Evolutionary conservation across 2,113 vertebrate species (phyloP).

Genomic region (Mionectes macconnelli): DNA sequence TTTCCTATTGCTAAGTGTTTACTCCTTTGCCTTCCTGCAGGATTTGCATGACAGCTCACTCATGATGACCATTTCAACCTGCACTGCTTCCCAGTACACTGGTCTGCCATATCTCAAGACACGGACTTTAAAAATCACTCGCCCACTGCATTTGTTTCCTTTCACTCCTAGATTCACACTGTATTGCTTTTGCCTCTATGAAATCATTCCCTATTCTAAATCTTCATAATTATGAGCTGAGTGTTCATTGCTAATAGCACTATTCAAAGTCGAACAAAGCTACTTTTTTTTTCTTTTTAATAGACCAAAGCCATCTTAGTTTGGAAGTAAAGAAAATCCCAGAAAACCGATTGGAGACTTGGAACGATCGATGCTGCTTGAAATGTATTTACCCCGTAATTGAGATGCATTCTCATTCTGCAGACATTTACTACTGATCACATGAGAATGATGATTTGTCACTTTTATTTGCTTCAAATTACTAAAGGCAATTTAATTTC

Average conservation of each 20-base stretch:
- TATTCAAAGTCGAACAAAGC: conserved; percentile 60
- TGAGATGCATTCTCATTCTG: conserved; percentile 45
- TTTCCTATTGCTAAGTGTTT: background rate
- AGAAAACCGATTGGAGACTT: background rate
- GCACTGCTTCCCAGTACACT: background rate
- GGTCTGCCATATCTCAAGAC: background rate
- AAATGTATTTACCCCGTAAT: conserved; percentile 37
- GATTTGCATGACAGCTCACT: conserved; percentile 41
- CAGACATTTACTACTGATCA: conserved; percentile 30
- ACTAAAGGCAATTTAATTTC: conserved; percentile 62
- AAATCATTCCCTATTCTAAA: conserved; percentile 61
- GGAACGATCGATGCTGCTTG: conserved; percentile 11
- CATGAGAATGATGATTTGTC: conserved; percentile 46
- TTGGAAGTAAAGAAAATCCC: conserved; percentile 43
- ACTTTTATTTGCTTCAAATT: conserved; percentile 58
- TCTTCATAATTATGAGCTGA: conserved; percentile 45
- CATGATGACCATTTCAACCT: conserved; percentile 7
- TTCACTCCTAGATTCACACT: conserved; percentile 36
- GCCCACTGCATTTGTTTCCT: background rate
- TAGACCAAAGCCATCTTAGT: background rate
- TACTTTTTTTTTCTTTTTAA: background rate
- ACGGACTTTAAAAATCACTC: background rate
- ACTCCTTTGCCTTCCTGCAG: background rate
- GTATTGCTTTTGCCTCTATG: conserved; percentile 35
- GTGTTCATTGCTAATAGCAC: conserved; percentile 54